Conservation (phyloP, 2,888 invertebrate species). For the Fragum fragum region DNA sequence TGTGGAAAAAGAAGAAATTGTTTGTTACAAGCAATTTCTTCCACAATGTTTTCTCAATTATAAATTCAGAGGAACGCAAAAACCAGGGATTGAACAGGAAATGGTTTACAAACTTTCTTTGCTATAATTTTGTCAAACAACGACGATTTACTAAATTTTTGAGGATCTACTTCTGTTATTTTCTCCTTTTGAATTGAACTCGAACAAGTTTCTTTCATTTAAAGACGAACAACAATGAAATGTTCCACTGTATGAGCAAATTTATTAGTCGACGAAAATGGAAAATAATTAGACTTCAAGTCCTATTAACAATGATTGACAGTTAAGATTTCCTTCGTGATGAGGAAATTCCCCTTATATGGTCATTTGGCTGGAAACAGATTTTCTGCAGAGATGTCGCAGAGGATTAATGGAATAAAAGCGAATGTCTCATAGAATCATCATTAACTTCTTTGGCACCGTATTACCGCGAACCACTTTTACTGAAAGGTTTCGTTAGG, state of each 20-base stretch:
- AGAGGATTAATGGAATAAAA: slow-evolving; percentile 23
- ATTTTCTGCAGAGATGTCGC: slow-evolving; percentile 12
- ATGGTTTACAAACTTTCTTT: no score
- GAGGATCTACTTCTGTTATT: no score
- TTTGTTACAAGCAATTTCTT: no score
- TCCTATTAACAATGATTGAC: not conserved
- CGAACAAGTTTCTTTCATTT: no score
- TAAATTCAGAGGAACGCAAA: no score
- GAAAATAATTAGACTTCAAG: not conserved
- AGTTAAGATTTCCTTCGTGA: not conserved
- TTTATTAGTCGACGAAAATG: not conserved
- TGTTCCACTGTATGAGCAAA: not conserved
- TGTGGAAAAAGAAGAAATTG: no score
- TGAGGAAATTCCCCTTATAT: not conserved
- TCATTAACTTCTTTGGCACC: slow-evolving; percentile 8
- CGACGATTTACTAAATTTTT: no score
- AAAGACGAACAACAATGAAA: not conserved
- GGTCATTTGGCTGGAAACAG: slow-evolving; percentile 11
- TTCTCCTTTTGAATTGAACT: no score
- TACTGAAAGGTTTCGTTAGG: no score
- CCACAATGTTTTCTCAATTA: no score
- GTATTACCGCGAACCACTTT: not conserved
- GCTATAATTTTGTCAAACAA: no score
- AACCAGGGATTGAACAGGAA: no score
- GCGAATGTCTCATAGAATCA: slow-evolving; percentile 11